Evolutionary conservation across 1,140 invertebrate species (phyloP).

Genomic region (Pseudomyrmex pallidus): DNA sequence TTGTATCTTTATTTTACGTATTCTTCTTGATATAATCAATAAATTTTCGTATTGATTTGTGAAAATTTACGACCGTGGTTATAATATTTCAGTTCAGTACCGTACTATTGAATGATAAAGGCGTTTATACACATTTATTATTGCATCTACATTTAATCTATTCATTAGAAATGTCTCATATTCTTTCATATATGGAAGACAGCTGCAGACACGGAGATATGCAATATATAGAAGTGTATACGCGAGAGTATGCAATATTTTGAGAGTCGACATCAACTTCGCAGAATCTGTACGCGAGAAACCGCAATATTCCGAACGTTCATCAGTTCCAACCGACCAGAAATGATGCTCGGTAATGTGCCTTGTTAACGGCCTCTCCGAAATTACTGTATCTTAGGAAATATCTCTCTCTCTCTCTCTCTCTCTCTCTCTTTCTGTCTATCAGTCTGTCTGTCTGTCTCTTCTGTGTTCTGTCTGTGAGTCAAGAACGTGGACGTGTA

Average conservation of each 20-base stretch:
- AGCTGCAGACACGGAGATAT: no score
- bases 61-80: background rate
- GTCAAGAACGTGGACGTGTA: slow-evolving; percentile 18
- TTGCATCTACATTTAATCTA: no score
- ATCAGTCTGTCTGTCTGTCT: background rate
- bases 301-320: slow-evolving; percentile 30
- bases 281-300: slow-evolving; percentile 7
- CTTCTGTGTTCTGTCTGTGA: background rate
- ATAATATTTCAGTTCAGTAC: background rate
- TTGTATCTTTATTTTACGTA: slow-evolving; percentile 62
- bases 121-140: no score
- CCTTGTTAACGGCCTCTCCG: slow-evolving; percentile 63
- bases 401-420: slow-evolving; percentile 4
- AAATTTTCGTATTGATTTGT: background rate
- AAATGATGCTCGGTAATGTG: slow-evolving; percentile 55
- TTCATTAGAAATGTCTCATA: no score
- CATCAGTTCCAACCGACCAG: slow-evolving; percentile 20
- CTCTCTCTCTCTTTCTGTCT: background rate
- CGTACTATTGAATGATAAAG: background rate
- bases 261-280: background rate
- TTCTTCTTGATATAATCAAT: background rate
- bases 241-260: slow-evolving; percentile 25
- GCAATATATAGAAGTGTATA: background rate
- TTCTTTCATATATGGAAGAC: no score
- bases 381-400: slow-evolving; percentile 44